Evolutionary conservation across 1,140 invertebrate species (phyloP).

Genomic region (Diorhabda sublineata): DNA sequence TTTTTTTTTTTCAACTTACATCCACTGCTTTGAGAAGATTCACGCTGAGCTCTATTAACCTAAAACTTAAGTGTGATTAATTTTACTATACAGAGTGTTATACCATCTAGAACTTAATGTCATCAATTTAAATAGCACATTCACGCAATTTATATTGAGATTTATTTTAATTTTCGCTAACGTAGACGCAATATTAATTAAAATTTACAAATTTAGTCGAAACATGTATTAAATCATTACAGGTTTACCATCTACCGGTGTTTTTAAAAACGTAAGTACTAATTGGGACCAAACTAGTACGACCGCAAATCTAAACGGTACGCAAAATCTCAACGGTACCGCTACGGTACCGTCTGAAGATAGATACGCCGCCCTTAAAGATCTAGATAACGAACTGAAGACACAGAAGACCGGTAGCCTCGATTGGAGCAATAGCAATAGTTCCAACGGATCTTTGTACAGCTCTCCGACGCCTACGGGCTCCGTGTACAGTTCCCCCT

Average conservation of each 20-base stretch:
- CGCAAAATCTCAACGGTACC: conserved; percentile 9
- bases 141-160: too few species aligned
- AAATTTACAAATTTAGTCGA: too few species aligned
- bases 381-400: conserved; percentile 58
- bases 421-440: conserved; percentile 37
- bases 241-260: conserved; percentile 32
- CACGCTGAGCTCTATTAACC: too few species aligned
- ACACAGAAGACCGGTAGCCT: conserved; percentile 31
- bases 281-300: conserved; percentile 15
- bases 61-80: too few species aligned
- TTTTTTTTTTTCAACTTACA: too few species aligned
- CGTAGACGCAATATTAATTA: too few species aligned
- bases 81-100: too few species aligned
- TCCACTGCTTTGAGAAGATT: too few species aligned
- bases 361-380: conserved; percentile 77
- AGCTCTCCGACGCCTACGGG: conserved; percentile 45
- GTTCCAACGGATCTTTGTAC: conserved; percentile 44
- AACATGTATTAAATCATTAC: conserved; percentile 13
- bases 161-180: too few species aligned
- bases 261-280: conserved; percentile 26
- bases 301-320: neutral
- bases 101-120: too few species aligned
- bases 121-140: too few species aligned
- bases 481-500: conserved; percentile 43
- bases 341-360: conserved; percentile 57